Base-by-base conservation (phyloP, 2,797 vertebrate genomes). In the Chrysocyon brachyurus region DNA sequence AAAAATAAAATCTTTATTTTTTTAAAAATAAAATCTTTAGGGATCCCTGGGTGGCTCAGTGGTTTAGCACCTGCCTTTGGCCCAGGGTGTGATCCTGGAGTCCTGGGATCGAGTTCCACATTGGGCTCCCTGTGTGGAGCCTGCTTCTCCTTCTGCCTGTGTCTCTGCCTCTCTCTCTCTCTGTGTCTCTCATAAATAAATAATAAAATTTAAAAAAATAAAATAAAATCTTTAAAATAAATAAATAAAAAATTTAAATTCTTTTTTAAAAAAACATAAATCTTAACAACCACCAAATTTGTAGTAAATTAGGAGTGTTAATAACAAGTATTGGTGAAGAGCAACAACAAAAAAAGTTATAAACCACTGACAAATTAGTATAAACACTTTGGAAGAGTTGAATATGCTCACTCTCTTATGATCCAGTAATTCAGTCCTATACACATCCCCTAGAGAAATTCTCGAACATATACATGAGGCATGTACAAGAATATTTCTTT, bases 201-300 rank as follows among this genome's bases (percentile, higher is more conserved):
- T 46, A 46, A 46, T 46, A 46, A 46, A 46, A 46, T 46, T 46
- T 1, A 46, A 73, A 46, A 28, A 73, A 72, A 40, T 40, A 61
- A 61, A 61, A 66, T 66, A 73, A 73, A 73, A 68, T 68, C 12
- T 26, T 73, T 40, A 40, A 26, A 46, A 46, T 46, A 40, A 26
- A 24, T 40, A 26, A 73, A 40, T 36, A 15, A 31, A 40, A 0
- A 6, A 6, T 6, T 40, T 40, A 40, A 40, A 40, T 40, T 40
- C 40, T 40, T 40, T 36, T 54, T 56, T 6, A 5, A 21, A 57
- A 66, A 66, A 66, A 26, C 79, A 81, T 52, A 19, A 84, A 82
- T 52, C 94, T 95, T 94, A 92, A 92, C 16, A 75, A 63, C 17
- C 16, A 77, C 19, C 15, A 95, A 86, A 88, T 93, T 59, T 66